These are phyloP conservation scores for Phaethon lepturus DNA, from an alignment of 2,113 vertebrate species.

Conservation along the genomic window DNA sequence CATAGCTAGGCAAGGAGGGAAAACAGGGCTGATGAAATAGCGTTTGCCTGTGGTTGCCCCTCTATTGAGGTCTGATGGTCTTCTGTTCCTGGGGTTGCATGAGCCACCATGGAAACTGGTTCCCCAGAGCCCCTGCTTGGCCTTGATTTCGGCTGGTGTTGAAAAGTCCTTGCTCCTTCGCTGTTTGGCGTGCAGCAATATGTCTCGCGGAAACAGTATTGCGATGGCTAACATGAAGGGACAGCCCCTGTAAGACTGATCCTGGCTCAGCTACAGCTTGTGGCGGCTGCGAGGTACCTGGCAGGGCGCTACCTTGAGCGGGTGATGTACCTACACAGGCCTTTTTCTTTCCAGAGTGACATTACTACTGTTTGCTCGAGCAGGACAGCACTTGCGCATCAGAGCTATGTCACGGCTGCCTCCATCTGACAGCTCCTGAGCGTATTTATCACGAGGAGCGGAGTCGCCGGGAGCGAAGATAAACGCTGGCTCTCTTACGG, in stretches of 20 bases:
- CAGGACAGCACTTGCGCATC: neutral
- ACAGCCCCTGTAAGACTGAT: neutral
- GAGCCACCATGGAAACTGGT: neutral
- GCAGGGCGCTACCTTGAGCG: neutral
- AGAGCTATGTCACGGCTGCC: neutral
- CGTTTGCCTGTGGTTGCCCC: neutral
- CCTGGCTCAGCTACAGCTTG: neutral
- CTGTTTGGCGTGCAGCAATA: neutral
- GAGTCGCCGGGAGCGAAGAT: neutral
- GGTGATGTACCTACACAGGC: neutral
- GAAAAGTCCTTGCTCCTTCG: neutral
- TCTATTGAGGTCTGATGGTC: neutral
- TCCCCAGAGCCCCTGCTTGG: neutral
- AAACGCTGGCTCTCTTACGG: neutral
- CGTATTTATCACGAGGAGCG: neutral
- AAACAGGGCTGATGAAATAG: neutral
- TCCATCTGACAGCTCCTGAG: neutral
- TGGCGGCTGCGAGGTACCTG: neutral
- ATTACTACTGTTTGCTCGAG: neutral
- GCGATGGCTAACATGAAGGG: fast-evolving
- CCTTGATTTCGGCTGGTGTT: neutral
- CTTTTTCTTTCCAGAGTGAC: neutral
- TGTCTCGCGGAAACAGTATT: neutral
- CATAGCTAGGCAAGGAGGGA: neutral
- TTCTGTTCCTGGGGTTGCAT: neutral